phyloP scores from a whole-genome alignment of 2,113 vertebrate genomes.

The western clawed frog (Xenopus tropicalis) region DNA sequence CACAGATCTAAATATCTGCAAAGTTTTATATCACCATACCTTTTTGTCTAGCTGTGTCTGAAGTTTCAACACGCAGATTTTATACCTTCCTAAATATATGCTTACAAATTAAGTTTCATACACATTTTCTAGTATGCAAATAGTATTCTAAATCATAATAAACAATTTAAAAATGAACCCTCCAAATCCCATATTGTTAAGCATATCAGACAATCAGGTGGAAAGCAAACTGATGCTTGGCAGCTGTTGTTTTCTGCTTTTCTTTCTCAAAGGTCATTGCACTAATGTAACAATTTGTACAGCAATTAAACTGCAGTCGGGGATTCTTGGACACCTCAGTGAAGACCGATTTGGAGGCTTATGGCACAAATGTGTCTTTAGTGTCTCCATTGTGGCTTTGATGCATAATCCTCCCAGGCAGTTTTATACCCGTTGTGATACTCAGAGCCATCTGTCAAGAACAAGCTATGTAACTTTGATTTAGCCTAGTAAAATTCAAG shows the following conservation, averaged over 20 bases:
- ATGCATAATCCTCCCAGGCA: conserved; percentile 1
- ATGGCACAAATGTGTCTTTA: background rate
- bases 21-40: too few relatives aligned
- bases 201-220: background rate
- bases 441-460: background rate
- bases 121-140: too few relatives aligned
- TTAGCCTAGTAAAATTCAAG: too few relatives aligned
- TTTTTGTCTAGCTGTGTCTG: too few relatives aligned
- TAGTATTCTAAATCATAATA: too few relatives aligned
- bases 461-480: background rate
- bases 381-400: background rate
- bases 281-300: background rate
- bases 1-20: too few relatives aligned
- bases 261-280: background rate
- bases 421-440: conserved; percentile 3
- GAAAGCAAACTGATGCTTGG: background rate
- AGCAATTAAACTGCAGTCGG: background rate
- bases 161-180: too few relatives aligned
- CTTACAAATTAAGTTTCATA: too few relatives aligned
- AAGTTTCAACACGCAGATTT: too few relatives aligned
- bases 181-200: too few relatives aligned
- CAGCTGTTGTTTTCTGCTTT: background rate
- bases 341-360: too few relatives aligned
- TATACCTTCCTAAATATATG: too few relatives aligned
- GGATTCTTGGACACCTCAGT: background rate